phyloP scores from a whole-genome alignment of 2,797 vertebrate species.

The Hyperoplus immaculatus region DNA sequence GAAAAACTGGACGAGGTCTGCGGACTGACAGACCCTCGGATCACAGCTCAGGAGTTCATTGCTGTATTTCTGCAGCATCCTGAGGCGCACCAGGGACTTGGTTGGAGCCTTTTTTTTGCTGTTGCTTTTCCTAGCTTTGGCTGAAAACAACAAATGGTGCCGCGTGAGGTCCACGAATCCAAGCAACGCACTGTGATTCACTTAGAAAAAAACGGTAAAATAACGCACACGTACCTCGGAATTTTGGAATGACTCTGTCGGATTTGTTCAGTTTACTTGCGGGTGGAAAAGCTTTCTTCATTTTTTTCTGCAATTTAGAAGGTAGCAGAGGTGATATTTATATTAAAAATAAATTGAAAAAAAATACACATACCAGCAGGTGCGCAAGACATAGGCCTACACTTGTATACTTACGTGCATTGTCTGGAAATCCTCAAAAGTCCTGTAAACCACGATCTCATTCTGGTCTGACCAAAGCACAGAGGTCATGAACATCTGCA shows the following conservation, averaged over 20 bases:
- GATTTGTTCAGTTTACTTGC: slow-evolving; percentile 68
- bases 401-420: slow-evolving; percentile 79
- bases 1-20: slow-evolving; percentile 86
- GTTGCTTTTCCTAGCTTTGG: slow-evolving; percentile 28
- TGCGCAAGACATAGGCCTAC: neutral
- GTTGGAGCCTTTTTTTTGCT: slow-evolving; percentile 44
- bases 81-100: slow-evolving; percentile 81
- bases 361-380: neutral
- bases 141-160: slow-evolving; percentile 45
- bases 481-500: slow-evolving; percentile 83
- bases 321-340: neutral
- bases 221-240: slow-evolving; percentile 67
- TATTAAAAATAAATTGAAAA: neutral
- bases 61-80: slow-evolving; percentile 87
- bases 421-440: slow-evolving; percentile 77
- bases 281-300: slow-evolving; percentile 80
- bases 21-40: slow-evolving; percentile 74
- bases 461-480: slow-evolving; percentile 86
- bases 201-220: neutral
- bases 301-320: slow-evolving; percentile 67
- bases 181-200: neutral
- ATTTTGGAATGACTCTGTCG: slow-evolving; percentile 79
- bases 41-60: slow-evolving; percentile 80
- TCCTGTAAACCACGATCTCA: slow-evolving; percentile 83
- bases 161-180: neutral